Percentiles rank a stretch among this genome's conserved stretches.
Evolutionary conservation across 2,797 vertebrate species (phyloP).

Genomic region (Alauda arvensis): DNA sequence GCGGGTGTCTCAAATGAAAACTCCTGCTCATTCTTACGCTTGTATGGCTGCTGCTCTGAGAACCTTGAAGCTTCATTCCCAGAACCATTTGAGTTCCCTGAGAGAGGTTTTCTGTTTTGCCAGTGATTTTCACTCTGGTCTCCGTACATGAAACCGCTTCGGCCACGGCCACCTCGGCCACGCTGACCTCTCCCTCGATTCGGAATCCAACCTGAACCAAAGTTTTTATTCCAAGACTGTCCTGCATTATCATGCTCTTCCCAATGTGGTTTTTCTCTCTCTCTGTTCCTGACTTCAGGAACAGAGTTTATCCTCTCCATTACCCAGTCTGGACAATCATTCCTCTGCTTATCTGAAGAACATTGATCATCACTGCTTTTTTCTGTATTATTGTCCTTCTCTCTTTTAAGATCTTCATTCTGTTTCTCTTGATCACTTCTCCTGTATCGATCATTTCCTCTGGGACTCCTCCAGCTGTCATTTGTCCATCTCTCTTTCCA

Average conservation of each 20-base stretch:
- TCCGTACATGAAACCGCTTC: constrained; percentile 75
- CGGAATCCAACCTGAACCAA: constrained; percentile 72
- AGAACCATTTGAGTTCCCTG: constrained; percentile 85
- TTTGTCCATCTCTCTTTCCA: constrained; percentile 80
- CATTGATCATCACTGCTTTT: constrained; percentile 67
- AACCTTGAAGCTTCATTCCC: constrained; percentile 86
- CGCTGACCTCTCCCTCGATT: constrained; percentile 78
- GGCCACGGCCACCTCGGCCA: constrained; percentile 70
- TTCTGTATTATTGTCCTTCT: constrained; percentile 71
- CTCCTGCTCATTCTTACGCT: constrained; percentile 83
- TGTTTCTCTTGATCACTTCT: constrained; percentile 76
- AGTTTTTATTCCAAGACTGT: constrained; percentile 78
- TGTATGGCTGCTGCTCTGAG: constrained; percentile 82
- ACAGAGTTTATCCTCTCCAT: constrained; percentile 82
- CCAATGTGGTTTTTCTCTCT: constrained; percentile 70
- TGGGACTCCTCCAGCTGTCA: constrained; percentile 81
- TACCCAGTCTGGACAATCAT: constrained; percentile 89
- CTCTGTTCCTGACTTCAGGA: constrained; percentile 72
- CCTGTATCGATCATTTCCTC: constrained; percentile 77
- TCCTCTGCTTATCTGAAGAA: constrained; percentile 77
- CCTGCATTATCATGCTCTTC: constrained; percentile 78
- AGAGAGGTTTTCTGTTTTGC: constrained; percentile 85
- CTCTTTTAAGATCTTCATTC: constrained; percentile 73
- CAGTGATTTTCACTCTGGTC: constrained; percentile 84
- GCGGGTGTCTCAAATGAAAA: constrained; percentile 75